Evolutionary conservation across 1,140 invertebrate genomes (phyloP), one percentile per base, ranked within the genome.

Genomic region (Megathymus violae): DNA sequence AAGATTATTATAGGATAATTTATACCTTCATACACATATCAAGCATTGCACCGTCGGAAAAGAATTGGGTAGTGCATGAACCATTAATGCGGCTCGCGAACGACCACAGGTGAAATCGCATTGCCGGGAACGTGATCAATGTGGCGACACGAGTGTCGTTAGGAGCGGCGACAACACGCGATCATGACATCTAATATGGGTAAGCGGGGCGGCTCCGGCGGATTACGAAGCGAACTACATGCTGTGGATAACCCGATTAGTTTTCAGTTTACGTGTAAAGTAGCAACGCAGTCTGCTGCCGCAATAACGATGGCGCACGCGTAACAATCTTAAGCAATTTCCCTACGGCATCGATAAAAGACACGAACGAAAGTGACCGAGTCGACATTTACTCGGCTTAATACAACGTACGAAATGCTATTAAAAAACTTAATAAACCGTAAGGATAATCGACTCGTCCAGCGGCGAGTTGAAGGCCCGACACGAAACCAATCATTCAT

Each of bases 131-230:
- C 48, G 58, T 65, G 66, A 69, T 72, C 63, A 66, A 69, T 69
- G 66, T 68, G 47, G 52, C 66, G 54, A 63, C 59, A 52, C 67
- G 43, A 19, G 11, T 58, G 40, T 25, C 59, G 36, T 36, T 41
- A 66, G 50, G 56, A 52, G 62, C 61, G 15, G 62, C 64, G 19
- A 27, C 19, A 54, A 43, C 51, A 71, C 69, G 61, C 61, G 58
- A 67, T 51, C 61, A 36, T 48, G 63, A 69, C 63, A 65, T 58
- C 56, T 38, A 60, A 68, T 70, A 72, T 75, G 63, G 64, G 66
- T 67, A 71, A 75, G 64, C 71, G 61, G 69, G 59, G 44, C 56
- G 61, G 25, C 22, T 67, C 66, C 9, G 16, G 13, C 27, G 3
- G 19, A 52, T 25, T 41, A 41, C 34, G 17, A 52, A n/a, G n/a